Conservation (phyloP, 2,113 vertebrate species). For the Fregetta grallaria region DNA sequence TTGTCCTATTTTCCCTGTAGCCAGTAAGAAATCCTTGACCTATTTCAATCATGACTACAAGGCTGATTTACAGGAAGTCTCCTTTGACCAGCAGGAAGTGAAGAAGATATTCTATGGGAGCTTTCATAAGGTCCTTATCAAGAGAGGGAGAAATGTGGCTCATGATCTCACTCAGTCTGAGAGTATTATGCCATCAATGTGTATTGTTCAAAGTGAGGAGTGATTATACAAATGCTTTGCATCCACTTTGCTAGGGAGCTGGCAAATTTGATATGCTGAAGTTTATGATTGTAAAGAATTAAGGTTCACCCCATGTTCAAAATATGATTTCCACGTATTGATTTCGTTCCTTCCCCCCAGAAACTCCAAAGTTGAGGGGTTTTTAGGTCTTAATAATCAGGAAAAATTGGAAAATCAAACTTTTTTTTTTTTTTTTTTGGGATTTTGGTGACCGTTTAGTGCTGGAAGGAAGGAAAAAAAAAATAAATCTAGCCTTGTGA, state of each 20-base stretch:
- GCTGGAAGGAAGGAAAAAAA: background rate
- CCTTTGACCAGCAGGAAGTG: conserved; percentile 87
- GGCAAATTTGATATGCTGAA: background rate
- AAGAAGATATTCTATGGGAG: conserved; percentile 92
- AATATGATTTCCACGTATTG: background rate
- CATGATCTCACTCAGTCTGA: background rate
- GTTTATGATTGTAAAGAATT: background rate
- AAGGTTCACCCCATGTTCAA: background rate
- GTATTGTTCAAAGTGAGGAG: background rate
- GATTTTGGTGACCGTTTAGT: background rate
- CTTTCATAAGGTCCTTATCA: conserved; percentile 89
- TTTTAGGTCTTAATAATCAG: background rate
- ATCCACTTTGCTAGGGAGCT: background rate
- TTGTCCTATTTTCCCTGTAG: conserved; percentile 61
- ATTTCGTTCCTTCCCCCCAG: background rate
- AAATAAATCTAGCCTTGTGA: background rate
- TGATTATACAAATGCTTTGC: background rate
- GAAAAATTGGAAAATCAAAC: background rate
- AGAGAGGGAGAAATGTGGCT: background rate
- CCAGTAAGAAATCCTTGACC: conserved; percentile 81
- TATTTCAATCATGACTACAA: conserved; percentile 91
- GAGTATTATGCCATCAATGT: background rate
- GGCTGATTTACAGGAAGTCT: conserved; percentile 85
- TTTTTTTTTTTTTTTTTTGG: too few species aligned
- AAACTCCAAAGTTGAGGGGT: background rate